These are phyloP conservation scores for Cryptus viduatorius DNA, from an alignment of 2,888 invertebrate genomes.

Conservation along the genomic window DNA sequence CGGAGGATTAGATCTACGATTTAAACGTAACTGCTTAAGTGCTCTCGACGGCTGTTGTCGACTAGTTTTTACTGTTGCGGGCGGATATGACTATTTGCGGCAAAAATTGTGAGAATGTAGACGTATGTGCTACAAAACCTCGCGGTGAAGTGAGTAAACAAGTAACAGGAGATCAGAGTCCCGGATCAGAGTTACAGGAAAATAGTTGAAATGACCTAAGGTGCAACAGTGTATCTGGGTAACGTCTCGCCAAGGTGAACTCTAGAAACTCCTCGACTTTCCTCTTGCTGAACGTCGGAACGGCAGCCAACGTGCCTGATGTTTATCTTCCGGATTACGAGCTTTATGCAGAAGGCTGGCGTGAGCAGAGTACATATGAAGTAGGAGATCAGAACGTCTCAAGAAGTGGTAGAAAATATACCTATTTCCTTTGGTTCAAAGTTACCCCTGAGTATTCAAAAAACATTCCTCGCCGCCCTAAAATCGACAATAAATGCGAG, in stretches of 20 bases:
- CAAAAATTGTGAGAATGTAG: conserved; percentile 8
- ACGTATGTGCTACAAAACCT: conserved; percentile 28
- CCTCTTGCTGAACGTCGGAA: neutral
- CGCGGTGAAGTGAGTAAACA: conserved; percentile 63
- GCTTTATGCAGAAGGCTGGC: conserved; percentile 26
- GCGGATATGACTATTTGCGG: too few relatives aligned
- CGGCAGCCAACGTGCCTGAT: neutral
- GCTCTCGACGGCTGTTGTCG: too few relatives aligned
- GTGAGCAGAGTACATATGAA: conserved; percentile 57
- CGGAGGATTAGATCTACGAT: conserved; percentile 1
- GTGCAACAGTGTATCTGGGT: neutral
- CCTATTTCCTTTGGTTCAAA: neutral
- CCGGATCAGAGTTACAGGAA: neutral
- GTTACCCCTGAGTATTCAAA: neutral
- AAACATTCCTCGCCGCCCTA: neutral
- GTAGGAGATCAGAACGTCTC: conserved; percentile 65
- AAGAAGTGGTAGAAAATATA: conserved; percentile 35
- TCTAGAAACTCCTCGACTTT: neutral
- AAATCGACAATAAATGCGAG: conserved; percentile 23
- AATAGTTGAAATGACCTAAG: conserved; percentile 1
- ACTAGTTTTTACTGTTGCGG: neutral
- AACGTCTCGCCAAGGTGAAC: neutral
- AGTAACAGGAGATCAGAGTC: conserved; percentile 54
- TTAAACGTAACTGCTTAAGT: neutral
- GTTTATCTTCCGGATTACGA: conserved; percentile 23